Percentiles rank a stretch among this genome's conserved stretches.
phyloP scores from a whole-genome alignment of 1,140 invertebrate genomes.

The Teleogryllus occipitalis region DNA sequence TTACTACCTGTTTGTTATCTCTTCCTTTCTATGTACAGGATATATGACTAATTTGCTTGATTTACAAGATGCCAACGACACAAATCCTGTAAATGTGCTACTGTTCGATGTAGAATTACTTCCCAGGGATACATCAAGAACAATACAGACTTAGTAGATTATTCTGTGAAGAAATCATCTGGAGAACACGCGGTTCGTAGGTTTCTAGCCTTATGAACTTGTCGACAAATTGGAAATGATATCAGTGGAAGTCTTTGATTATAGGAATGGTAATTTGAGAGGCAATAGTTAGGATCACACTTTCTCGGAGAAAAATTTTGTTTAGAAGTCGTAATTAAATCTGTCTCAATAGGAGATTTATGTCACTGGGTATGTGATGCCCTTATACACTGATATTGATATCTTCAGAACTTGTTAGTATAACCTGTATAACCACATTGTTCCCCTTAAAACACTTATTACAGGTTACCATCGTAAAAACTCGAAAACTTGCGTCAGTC shows the following conservation, averaged over 20 bases:
- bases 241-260: background rate
- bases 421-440: background rate
- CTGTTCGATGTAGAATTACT: no score
- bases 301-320: background rate
- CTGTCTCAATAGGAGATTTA: slow-evolving; percentile 1
- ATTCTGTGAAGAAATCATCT: no score
- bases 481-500: no score
- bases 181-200: no score
- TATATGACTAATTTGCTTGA: no score
- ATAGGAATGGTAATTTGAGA: background rate
- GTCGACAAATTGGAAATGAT: background rate
- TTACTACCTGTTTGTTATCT: no score
- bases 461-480: no score
- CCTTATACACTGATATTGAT: slow-evolving; percentile 7
- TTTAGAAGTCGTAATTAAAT: background rate
- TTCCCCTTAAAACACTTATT: background rate
- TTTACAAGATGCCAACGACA: no score
- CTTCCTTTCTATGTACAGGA: no score
- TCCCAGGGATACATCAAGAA: no score
- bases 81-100: no score
- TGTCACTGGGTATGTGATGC: background rate
- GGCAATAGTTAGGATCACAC: background rate
- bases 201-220: background rate
- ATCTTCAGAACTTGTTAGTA: background rate
- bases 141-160: no score